Evolutionary conservation across 1,140 invertebrate species (phyloP).

Genomic region (Drosophila baimaii): DNA sequence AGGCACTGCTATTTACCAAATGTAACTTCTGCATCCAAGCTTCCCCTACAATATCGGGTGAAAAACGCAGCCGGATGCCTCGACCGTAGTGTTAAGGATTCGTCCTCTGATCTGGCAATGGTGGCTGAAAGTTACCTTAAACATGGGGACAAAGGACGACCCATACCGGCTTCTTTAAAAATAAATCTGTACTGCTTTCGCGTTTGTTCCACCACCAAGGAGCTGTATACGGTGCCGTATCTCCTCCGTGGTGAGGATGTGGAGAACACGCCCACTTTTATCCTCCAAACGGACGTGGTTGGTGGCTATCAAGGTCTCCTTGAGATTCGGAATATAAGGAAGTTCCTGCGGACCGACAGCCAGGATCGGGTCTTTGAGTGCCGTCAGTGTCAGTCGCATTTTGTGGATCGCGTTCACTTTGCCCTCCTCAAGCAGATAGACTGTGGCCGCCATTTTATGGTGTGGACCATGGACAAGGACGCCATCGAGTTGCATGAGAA

Average conservation of each 20-base stretch:
- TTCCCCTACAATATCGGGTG: constrained; percentile 60
- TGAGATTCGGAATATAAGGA: constrained; percentile 39
- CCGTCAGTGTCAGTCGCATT: constrained; percentile 50
- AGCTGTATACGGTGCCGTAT: constrained; percentile 59
- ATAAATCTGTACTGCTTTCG: constrained; percentile 60
- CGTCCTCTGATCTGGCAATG: constrained; percentile 11
- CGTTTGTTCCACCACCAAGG: constrained; percentile 57
- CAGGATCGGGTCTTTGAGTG: constrained; percentile 51
- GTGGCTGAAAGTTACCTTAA: constrained; percentile 41
- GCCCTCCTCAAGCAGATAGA: constrained; percentile 56
- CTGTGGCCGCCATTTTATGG: constrained; percentile 48
- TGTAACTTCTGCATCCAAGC: not conserved
- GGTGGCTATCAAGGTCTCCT: constrained; percentile 48
- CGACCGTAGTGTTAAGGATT: not conserved
- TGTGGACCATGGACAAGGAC: constrained; percentile 43
- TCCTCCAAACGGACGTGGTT: constrained; percentile 55
- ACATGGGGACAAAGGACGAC: constrained; percentile 19
- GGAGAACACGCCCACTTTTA: constrained; percentile 53
- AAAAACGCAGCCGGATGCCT: constrained; percentile 19
- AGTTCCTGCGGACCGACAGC: constrained; percentile 41
- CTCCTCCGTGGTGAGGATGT: constrained; percentile 45
- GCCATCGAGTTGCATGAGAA: constrained; percentile 59
- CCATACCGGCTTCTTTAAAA: constrained; percentile 28
- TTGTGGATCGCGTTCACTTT: constrained; percentile 36
- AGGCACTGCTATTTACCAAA: constrained; percentile 16